Percentiles rank a stretch among this genome's conserved stretches.
phyloP scores from a whole-genome alignment of 2,113 vertebrate genomes.

The Megaceryle torquata region DNA sequence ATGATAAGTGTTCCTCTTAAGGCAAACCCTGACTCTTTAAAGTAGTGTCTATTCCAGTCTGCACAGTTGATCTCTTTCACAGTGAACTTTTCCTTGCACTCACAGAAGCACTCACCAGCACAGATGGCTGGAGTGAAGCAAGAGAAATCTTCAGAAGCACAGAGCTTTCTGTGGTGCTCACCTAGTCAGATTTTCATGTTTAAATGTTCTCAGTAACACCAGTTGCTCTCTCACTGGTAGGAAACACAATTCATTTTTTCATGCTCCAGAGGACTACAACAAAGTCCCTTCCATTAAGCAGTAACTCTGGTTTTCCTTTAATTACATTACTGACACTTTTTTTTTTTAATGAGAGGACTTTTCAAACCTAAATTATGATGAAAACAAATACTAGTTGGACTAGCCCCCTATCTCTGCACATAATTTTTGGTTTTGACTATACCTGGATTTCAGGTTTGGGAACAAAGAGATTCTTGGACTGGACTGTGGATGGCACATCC shows the following conservation, averaged over 20 bases:
- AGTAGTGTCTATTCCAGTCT: not conserved
- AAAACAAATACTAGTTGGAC: not conserved
- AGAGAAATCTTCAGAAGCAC: not conserved
- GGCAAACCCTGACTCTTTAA: not conserved
- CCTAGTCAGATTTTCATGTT: not conserved
- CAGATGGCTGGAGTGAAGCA: not conserved
- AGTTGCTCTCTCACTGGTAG: not conserved
- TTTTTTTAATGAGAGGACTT: not conserved
- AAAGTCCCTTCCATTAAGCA: not conserved
- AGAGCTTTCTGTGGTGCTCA: not conserved
- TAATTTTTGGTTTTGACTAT: not conserved
- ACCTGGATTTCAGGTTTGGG: constrained; percentile 98
- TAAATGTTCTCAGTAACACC: not conserved
- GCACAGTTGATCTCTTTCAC: not conserved
- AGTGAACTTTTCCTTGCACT: not conserved
- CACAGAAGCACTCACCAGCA: not conserved
- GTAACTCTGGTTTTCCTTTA: not conserved
- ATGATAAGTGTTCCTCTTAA: not conserved
- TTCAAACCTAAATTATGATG: not conserved
- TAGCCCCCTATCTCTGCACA: not conserved
- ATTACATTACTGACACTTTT: not conserved
- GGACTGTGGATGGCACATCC: constrained; percentile 85
- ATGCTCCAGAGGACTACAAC: not conserved
- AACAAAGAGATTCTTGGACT: constrained; percentile 90
- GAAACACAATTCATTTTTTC: not conserved